phyloP scores from a whole-genome alignment of 2,797 vertebrate genomes.

The Chiroxiphia lanceolata region DNA sequence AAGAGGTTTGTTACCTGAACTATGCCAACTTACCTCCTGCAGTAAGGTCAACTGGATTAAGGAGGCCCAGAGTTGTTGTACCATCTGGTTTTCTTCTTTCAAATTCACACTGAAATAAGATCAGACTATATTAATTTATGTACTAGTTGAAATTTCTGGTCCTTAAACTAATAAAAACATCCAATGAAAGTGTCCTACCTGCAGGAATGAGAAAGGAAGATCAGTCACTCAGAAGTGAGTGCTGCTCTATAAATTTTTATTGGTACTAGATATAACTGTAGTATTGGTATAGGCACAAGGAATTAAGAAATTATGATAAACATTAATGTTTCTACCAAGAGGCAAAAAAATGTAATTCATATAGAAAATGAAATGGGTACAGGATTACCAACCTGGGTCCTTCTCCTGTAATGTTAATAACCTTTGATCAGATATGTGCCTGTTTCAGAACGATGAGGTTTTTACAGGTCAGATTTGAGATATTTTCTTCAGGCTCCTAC shows the following conservation, averaged over 20 bases:
- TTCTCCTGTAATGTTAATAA: not conserved
- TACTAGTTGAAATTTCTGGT: not conserved
- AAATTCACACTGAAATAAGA: conserved; percentile 87
- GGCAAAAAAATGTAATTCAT: not conserved
- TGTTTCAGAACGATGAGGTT: not conserved
- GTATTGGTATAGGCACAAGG: not conserved
- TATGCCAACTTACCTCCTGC: conserved; percentile 79
- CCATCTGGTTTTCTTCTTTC: conserved; percentile 89
- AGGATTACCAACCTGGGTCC: not conserved
- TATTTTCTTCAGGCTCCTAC: not conserved
- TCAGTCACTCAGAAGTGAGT: not conserved
- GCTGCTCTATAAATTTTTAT: not conserved
- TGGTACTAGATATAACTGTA: not conserved
- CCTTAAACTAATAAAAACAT: not conserved
- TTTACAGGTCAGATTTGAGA: not conserved
- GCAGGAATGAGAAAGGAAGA: not conserved
- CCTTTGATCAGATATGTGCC: not conserved
- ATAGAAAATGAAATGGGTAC: not conserved
- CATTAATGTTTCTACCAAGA: not conserved
- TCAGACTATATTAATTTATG: not conserved
- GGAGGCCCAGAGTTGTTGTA: conserved; percentile 91
- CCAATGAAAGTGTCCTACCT: not conserved
- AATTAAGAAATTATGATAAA: not conserved
- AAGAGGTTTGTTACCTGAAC: not conserved
- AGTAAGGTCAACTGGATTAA: conserved; percentile 87